Evolutionary conservation across 2,113 vertebrate species (phyloP).

Genomic region (Bubalus kerabau): DNA sequence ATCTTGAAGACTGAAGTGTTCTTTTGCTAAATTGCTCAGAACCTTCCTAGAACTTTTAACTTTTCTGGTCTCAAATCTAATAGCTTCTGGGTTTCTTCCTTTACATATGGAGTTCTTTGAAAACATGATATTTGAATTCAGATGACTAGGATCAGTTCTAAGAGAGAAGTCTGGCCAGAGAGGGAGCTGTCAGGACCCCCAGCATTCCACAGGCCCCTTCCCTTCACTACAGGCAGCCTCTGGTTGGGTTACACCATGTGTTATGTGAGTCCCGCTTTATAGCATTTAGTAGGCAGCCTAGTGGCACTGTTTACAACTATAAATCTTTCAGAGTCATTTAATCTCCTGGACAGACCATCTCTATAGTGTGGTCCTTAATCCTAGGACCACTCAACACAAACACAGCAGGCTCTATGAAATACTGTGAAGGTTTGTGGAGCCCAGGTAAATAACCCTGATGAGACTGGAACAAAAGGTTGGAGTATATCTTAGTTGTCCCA

Average conservation of each 20-base stretch:
- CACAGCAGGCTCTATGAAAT: background rate
- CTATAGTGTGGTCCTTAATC: background rate
- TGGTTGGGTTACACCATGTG: background rate
- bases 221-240: background rate
- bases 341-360: background rate
- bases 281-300: background rate
- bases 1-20: background rate
- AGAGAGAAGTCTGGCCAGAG: background rate
- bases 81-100: background rate
- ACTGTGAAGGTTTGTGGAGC: background rate
- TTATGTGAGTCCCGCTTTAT: no score
- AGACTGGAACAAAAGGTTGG: background rate
- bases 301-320: background rate
- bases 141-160: background rate
- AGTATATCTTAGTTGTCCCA: fast-evolving
- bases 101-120: background rate
- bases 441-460: background rate
- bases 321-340: background rate
- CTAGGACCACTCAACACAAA: background rate
- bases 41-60: background rate
- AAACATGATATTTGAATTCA: background rate
- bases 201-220: background rate
- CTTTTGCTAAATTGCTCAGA: background rate
- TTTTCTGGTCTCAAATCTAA: background rate
- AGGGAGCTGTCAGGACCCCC: background rate